phyloP scores from a whole-genome alignment of 2,888 invertebrate species.

The Ceramica pisi region DNA sequence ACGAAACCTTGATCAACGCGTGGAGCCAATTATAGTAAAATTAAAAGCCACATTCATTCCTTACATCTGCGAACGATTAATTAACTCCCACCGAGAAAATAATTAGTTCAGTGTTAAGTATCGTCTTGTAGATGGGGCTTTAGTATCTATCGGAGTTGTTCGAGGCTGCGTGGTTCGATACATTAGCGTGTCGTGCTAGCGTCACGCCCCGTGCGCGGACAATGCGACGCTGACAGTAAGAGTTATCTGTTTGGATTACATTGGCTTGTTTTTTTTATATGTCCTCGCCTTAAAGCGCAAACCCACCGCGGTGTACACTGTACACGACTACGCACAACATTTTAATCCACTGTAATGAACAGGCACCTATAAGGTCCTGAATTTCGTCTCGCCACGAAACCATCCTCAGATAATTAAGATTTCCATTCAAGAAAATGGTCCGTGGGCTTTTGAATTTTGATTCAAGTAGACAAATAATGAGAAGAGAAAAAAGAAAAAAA shows the following conservation, averaged over 20 bases:
- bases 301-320: no score
- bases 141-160: conserved; percentile 41
- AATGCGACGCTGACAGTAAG: conserved; percentile 76
- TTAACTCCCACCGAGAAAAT: conserved; percentile 61
- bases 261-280: conserved; percentile 61
- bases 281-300: no score
- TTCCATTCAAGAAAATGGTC: conserved; percentile 53
- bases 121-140: conserved; percentile 52
- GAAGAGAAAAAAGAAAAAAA: conserved; percentile 20
- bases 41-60: conserved; percentile 44
- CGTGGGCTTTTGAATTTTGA: conserved; percentile 35
- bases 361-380: conserved; percentile 57
- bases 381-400: conserved; percentile 67
- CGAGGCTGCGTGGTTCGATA: conserved; percentile 23
- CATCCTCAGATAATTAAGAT: conserved; percentile 56
- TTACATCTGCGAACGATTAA: conserved; percentile 60
- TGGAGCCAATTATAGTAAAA: conserved; percentile 39
- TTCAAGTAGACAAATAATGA: background rate
- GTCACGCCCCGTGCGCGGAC: conserved; percentile 68
- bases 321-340: no score
- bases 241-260: conserved; percentile 86
- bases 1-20: conserved; percentile 33
- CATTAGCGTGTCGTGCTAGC: conserved; percentile 53
- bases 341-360: no score
- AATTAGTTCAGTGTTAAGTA: conserved; percentile 66